A percentile compares a stretch with the other conserved stretches of the same genome.
These are phyloP conservation scores for Agrochola circellaris DNA, from an alignment of 2,888 invertebrate genomes.

Conservation along the genomic window DNA sequence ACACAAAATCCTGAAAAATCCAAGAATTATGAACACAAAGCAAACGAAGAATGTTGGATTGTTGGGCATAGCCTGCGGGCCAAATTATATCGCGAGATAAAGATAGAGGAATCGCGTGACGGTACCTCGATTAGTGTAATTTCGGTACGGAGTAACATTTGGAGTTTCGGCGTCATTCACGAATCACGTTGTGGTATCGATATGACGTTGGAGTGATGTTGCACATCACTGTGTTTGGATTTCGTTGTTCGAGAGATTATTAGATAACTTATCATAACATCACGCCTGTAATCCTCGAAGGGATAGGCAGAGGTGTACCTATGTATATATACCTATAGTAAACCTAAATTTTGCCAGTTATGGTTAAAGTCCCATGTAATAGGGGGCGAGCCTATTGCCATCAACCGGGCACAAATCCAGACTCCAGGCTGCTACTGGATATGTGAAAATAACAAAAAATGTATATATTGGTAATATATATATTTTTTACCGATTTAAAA, in stretches of 20 bases:
- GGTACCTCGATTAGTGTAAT: slow-evolving; percentile 83
- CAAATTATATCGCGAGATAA: slow-evolving; percentile 83
- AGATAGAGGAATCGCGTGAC: slow-evolving; percentile 90
- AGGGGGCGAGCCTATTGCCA: background rate
- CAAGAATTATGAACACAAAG: slow-evolving; percentile 54
- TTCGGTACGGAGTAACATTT: slow-evolving; percentile 79
- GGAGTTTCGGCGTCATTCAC: slow-evolving; percentile 73
- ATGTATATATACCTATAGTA: too few relatives aligned
- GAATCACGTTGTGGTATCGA: slow-evolving; percentile 54
- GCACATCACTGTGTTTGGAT: slow-evolving; percentile 43
- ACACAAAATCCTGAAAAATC: slow-evolving; percentile 34
- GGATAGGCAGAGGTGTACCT: background rate
- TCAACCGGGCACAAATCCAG: too few relatives aligned
- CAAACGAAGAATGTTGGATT: slow-evolving; percentile 83
- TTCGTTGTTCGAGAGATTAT: background rate
- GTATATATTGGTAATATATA: too few relatives aligned
- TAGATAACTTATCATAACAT: background rate
- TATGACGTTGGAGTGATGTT: slow-evolving; percentile 39
- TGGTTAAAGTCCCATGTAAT: background rate
- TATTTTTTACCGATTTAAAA: background rate
- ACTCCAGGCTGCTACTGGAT: too few relatives aligned
- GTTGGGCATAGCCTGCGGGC: slow-evolving; percentile 80
- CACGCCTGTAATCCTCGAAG: background rate
- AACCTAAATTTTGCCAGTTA: background rate
- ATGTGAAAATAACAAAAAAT: too few relatives aligned